Base-by-base conservation (phyloP, 2,888 invertebrate species). In the Ophion slaviceki region DNA sequence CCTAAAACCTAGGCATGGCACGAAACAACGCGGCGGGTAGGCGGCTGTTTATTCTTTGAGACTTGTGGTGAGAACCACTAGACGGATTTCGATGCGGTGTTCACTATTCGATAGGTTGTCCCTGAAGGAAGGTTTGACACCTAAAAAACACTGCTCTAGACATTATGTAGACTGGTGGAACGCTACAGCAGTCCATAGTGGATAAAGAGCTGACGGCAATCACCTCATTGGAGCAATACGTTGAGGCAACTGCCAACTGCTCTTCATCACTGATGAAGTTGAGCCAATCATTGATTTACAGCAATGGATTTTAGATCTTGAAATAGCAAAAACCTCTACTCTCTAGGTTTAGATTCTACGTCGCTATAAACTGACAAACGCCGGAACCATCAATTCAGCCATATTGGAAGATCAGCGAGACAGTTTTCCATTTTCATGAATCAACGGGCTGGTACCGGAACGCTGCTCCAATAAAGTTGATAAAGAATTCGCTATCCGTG, bases 401-500 rank as follows among this genome's bases (percentile, higher is more conserved):
- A 53, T 53, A 17, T 53, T 53, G 53, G 5, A 14, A 5, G 53
- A 53, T 53, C 17, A 53, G 53, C 53, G 14, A 53, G 53, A 53
- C 53, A 53, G 17, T 14, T 53, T 53, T 53, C 53, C 53, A 53
- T 53, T 53, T 53, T 53, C 53, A 53, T 53, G 53, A 53, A 53
- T 53, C 53, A 53, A 53, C 53, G 17, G 17, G 3, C 53, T 3
- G 11, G 3, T 53, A 53, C 14, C 53, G 17, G 17, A 53, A 53
- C 14, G 53, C 17, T 17, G 53, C 14, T 53, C 53, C 53, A 53
- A 14, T 53, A 53, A 77, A 72, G 76, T 70, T 24, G 53, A 45
- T 32, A 45, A 78, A 72, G 40, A 61, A 61, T 74, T 67, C 62
- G 11, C 40, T 24, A 11, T 74, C 59, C 45, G 36, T 45, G 59